phyloP scores from a whole-genome alignment of 2,888 invertebrate species.

The Dermolepida albohirtum region DNA sequence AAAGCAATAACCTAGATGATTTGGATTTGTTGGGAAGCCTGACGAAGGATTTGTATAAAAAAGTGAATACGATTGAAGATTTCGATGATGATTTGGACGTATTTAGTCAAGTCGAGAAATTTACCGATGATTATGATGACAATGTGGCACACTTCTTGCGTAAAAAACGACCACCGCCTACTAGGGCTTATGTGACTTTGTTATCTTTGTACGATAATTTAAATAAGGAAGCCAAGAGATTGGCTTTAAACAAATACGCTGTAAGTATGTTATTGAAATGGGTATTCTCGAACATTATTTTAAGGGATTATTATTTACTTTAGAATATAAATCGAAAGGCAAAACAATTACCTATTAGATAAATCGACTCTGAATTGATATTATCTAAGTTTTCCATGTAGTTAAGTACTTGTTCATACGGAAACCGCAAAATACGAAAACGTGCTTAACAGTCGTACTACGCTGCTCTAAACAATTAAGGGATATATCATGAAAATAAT shows the following conservation, averaged over 20 bases:
- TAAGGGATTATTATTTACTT: too few relatives aligned
- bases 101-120: conserved; percentile 53
- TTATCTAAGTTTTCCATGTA: too few relatives aligned
- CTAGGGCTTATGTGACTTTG: conserved; percentile 71
- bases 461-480: too few relatives aligned
- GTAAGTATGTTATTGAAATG: conserved; percentile 64
- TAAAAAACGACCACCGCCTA: conserved; percentile 69
- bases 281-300: too few relatives aligned
- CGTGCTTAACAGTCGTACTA: too few relatives aligned
- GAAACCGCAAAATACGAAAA: too few relatives aligned
- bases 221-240: conserved; percentile 75
- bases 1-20: conserved; percentile 40
- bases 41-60: conserved; percentile 61
- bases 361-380: too few relatives aligned
- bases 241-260: conserved; percentile 71
- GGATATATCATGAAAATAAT: too few relatives aligned
- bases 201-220: conserved; percentile 73
- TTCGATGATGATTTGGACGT: conserved; percentile 53
- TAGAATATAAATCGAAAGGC: too few relatives aligned
- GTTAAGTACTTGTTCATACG: too few relatives aligned
- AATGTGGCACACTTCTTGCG: conserved; percentile 58
- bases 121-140: conserved; percentile 60
- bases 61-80: conserved; percentile 55
- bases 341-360: too few relatives aligned
- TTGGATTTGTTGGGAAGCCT: conserved; percentile 57